Conservation (phyloP, 1,140 invertebrate species). For the Hydropsyche tenuis region DNA sequence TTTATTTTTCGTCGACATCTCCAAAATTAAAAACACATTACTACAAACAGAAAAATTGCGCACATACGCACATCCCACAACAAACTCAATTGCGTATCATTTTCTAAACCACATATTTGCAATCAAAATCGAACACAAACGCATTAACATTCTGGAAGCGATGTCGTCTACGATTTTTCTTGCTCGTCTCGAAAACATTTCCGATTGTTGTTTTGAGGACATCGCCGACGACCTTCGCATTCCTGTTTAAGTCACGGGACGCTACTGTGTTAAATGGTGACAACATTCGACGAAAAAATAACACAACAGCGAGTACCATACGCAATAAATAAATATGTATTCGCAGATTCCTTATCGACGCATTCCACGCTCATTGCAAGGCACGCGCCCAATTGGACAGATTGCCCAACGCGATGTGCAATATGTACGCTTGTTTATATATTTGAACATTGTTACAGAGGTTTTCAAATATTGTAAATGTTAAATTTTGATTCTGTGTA, state of each 20-base stretch:
- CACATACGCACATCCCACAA: too few species aligned
- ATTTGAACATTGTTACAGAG: too few species aligned
- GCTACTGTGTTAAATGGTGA: not conserved
- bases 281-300: not conserved
- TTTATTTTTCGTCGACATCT: too few species aligned
- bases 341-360: not conserved
- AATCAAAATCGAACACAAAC: too few species aligned
- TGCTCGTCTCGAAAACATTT: not conserved
- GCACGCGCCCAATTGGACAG: not conserved
- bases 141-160: too few species aligned
- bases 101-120: too few species aligned
- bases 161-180: not conserved
- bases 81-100: too few species aligned
- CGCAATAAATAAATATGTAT: not conserved
- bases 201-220: not conserved
- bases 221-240: not conserved
- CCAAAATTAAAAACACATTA: too few species aligned
- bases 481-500: too few species aligned
- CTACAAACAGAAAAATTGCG: not conserved
- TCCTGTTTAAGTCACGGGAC: constrained; percentile 4
- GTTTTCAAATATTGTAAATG: too few species aligned
- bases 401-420: not conserved
- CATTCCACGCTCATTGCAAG: not conserved
- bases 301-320: not conserved
- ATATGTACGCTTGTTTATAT: too few species aligned